A percentile compares a stretch with the other conserved stretches of the same genome.
Conservation (phyloP, 2,888 invertebrate species). For the Amphiduros pacificus region DNA sequence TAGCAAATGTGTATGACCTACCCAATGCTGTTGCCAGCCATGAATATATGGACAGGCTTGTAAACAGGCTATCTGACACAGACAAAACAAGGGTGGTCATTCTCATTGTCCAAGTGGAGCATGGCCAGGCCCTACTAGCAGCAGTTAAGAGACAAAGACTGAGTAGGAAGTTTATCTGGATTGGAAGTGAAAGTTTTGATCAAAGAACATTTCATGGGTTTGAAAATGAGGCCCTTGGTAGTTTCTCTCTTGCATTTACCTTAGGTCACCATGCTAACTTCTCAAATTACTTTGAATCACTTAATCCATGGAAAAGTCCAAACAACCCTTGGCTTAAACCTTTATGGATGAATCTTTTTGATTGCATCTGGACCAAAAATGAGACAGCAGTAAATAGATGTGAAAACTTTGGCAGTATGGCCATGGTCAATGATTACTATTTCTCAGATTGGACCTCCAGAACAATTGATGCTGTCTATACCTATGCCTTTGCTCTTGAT, state of each 20-base stretch:
- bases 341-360: background rate
- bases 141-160: background rate
- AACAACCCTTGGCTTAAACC: background rate
- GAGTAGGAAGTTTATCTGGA: background rate
- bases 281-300: background rate
- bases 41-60: background rate
- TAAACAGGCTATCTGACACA: background rate
- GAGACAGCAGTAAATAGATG: background rate
- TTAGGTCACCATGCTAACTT: background rate
- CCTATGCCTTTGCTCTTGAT: background rate
- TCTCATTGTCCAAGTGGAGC: background rate
- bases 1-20: background rate
- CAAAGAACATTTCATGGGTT: background rate
- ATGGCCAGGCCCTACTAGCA: background rate
- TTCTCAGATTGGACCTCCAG: background rate
- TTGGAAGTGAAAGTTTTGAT: background rate
- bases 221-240: background rate
- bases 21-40: background rate
- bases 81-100: background rate
- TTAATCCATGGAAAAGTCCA: background rate
- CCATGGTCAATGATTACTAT: background rate
- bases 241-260: background rate
- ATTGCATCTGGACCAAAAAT: background rate
- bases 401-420: background rate
- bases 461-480: background rate